A percentile compares a stretch with the other conserved stretches of the same genome.
phyloP scores from a whole-genome alignment of 2,113 vertebrate genomes.

The Capreolus pygargus region DNA sequence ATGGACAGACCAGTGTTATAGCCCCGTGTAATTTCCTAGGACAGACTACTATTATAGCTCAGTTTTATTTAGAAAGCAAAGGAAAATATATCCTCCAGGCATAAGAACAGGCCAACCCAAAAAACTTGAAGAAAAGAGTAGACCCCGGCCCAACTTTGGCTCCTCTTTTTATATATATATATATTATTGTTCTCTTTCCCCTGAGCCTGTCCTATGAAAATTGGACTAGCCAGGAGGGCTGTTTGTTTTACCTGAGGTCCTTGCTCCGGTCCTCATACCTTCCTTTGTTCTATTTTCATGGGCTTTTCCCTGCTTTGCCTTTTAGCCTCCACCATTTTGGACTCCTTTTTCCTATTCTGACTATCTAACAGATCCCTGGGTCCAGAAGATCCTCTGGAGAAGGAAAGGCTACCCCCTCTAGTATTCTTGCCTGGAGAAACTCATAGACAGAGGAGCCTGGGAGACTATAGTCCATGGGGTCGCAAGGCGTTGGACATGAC shows the following conservation, averaged over 20 bases:
- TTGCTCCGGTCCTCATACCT: not conserved
- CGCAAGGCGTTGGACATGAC: not conserved
- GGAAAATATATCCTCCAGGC: not conserved
- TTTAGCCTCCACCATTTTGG: not conserved
- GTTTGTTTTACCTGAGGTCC: not conserved
- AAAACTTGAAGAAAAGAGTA: not conserved
- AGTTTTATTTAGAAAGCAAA: not conserved
- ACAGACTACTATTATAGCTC: not conserved
- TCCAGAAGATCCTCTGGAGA: not conserved
- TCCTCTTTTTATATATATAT: not conserved
- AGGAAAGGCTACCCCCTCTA: not conserved
- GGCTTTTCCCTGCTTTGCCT: not conserved
- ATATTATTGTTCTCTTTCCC: not conserved
- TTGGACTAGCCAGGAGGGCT: not conserved
- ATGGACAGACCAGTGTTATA: not conserved
- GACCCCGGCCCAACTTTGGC: accelerated
- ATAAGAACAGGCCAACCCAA: not conserved
- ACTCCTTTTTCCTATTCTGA: not conserved
- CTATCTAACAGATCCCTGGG: not conserved
- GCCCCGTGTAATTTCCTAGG: not conserved
- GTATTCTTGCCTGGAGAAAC: not conserved
- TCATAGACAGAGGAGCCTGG: not conserved
- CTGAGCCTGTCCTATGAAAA: not conserved
- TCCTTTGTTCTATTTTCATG: not conserved
- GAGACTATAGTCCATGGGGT: not conserved